A percentile compares a stretch with the other conserved stretches of the same genome.
phyloP scores from a whole-genome alignment of 2,113 vertebrate genomes.

The Xenus cinereus region DNA sequence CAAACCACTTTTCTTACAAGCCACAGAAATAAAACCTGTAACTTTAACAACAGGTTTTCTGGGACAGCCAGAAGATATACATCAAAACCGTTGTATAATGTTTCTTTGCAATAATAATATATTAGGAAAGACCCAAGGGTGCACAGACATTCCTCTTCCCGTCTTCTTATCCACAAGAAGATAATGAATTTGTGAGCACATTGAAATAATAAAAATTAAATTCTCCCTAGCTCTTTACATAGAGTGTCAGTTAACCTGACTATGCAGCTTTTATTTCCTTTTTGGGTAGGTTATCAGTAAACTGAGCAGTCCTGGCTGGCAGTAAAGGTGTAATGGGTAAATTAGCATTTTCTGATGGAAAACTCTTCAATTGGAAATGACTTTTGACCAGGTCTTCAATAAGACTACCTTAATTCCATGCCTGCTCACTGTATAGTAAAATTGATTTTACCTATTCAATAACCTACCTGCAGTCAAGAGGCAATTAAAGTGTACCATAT shows the following conservation, averaged over 20 bases:
- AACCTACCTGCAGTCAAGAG: slow-evolving; percentile 6
- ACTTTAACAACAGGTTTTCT: neutral
- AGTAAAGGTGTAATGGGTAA: neutral
- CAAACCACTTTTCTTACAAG: neutral
- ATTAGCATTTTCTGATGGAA: slow-evolving; percentile 22
- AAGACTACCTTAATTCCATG: neutral
- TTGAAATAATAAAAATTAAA: neutral
- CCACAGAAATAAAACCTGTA: neutral
- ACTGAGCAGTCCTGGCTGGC: neutral
- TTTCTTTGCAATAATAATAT: neutral
- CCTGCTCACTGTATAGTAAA: slow-evolving; percentile 33
- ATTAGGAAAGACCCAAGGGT: neutral
- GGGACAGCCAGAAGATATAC: neutral
- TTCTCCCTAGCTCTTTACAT: neutral
- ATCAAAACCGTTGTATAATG: neutral
- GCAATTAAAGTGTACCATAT: neutral
- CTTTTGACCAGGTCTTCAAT: slow-evolving; percentile 18
- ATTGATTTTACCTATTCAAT: slow-evolving; percentile 54
- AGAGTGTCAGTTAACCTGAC: neutral
- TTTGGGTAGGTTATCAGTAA: neutral
- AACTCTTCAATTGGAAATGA: neutral
- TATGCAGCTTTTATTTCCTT: neutral
- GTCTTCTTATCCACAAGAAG: neutral
- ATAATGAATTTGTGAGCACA: neutral
- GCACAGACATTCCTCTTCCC: neutral